These are phyloP conservation scores for Podargus strigoides DNA, from an alignment of 2,797 vertebrate genomes.

Conservation along the genomic window DNA sequence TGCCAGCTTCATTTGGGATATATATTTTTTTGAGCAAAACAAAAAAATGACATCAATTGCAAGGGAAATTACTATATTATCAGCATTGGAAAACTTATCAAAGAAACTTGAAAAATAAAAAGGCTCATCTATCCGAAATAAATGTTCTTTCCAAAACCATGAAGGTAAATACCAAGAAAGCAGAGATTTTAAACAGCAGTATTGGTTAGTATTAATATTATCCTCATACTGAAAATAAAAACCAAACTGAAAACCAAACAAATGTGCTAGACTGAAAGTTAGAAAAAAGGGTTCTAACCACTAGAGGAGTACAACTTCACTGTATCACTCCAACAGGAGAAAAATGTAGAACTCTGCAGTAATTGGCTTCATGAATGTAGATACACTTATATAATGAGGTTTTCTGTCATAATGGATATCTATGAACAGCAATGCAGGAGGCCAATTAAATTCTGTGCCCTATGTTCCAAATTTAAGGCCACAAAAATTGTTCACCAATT, in stretches of 20 bases:
- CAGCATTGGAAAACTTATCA: not conserved
- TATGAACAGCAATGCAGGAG: not conserved
- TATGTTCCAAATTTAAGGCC: not conserved
- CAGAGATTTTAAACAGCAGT: not conserved
- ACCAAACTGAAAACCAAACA: not conserved
- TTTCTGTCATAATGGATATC: not conserved
- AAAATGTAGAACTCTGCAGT: not conserved
- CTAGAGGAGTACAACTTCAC: not conserved
- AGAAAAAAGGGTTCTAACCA: not conserved
- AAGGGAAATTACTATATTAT: not conserved
- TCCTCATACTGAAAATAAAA: not conserved
- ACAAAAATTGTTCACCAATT: not conserved
- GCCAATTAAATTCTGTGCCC: not conserved
- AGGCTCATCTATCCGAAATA: not conserved
- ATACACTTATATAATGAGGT: not conserved
- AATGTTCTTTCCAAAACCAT: not conserved
- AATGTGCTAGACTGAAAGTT: not conserved
- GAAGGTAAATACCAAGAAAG: not conserved
- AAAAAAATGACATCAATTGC: not conserved
- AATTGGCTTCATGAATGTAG: not conserved
- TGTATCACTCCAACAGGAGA: accelerated
- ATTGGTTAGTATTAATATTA: not conserved
- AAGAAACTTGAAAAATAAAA: too few relatives aligned
- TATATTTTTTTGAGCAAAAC: not conserved
- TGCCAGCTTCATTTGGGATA: not conserved